Evolutionary conservation across 1,140 invertebrate species (phyloP).

Genomic region (Drosophila ananassae): DNA sequence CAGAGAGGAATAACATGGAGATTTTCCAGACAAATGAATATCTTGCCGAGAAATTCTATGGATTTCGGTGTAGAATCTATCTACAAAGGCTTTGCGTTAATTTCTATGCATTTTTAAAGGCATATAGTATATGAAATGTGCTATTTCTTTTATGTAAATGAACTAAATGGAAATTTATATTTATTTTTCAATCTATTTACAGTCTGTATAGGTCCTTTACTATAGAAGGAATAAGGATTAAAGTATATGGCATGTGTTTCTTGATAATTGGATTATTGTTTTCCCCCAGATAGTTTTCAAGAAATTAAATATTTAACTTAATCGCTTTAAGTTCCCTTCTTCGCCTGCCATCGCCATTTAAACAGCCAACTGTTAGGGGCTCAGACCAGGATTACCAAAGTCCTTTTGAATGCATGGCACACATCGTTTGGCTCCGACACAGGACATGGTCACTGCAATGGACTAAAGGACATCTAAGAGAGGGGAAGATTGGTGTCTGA

Average conservation of each 20-base stretch:
- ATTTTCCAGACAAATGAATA: slow-evolving; percentile 38
- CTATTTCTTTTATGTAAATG: no score
- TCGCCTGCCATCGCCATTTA: not conserved
- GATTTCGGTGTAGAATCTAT: not conserved
- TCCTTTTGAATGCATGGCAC: slow-evolving; percentile 56
- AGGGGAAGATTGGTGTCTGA: not conserved
- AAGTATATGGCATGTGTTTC: no score
- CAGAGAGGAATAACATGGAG: not conserved
- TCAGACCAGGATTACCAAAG: slow-evolving; percentile 56
- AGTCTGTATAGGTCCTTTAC: not conserved
- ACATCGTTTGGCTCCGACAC: slow-evolving; percentile 33
- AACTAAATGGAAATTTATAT: no score
- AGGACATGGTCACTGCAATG: slow-evolving; percentile 2
- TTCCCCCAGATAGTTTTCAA: not conserved
- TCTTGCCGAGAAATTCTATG: not conserved
- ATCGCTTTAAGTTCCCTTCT: not conserved
- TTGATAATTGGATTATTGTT: not conserved
- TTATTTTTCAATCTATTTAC: not conserved
- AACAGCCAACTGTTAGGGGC: not conserved
- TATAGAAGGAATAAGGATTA: no score
- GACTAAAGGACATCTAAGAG: not conserved
- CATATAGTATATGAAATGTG: no score
- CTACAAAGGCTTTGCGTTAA: not conserved
- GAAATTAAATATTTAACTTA: not conserved
- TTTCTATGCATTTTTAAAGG: not conserved